Conservation (phyloP, 1,140 invertebrate genomes). For the Aphaenogaster rudis region DNA sequence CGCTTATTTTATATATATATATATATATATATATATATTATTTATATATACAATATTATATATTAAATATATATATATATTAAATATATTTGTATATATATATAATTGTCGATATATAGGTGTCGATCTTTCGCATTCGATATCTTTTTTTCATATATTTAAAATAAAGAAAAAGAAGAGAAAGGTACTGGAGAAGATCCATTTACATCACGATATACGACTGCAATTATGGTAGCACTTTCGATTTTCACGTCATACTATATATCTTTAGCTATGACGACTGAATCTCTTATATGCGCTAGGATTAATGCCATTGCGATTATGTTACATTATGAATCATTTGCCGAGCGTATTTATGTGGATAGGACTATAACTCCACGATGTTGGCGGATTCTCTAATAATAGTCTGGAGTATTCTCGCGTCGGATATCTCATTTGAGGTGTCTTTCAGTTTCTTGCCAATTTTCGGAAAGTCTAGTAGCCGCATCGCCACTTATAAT, state of each 20-base stretch:
- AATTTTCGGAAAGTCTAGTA: conserved; percentile 71
- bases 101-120: no score
- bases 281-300: not conserved
- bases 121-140: not conserved
- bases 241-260: not conserved
- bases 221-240: not conserved
- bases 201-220: not conserved
- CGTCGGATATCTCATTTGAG: conserved; percentile 68
- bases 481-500: not conserved
- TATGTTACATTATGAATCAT: conserved; percentile 55
- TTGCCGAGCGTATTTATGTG: conserved; percentile 40
- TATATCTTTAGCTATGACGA: conserved; percentile 7
- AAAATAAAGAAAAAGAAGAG: not conserved
- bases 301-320: conserved; percentile 7
- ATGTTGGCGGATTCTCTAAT: conserved; percentile 77
- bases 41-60: no score
- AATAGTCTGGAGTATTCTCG: conserved; percentile 74
- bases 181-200: not conserved
- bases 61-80: no score
- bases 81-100: no score
- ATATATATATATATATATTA: no score
- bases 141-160: not conserved
- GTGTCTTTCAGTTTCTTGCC: conserved; percentile 72
- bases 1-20: no score
- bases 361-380: conserved; percentile 41